Percentiles rank a stretch among this genome's conserved stretches.
Conservation (phyloP, 30 jellyfish, hydroid and myxozoan species). For the Nemopilema nomurai region DNA sequence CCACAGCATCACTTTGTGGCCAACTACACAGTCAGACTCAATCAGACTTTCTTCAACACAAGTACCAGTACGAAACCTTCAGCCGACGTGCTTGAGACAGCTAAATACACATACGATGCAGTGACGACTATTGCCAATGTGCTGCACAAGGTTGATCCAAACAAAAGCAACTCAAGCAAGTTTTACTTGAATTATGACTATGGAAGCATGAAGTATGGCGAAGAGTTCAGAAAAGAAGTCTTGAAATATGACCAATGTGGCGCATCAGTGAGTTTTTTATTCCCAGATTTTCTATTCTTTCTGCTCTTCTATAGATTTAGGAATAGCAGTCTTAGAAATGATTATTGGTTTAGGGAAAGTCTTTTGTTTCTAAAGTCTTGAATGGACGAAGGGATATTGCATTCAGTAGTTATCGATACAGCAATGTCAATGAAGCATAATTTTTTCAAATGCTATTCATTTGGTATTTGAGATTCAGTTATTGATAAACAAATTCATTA, state of each 20-base stretch:
- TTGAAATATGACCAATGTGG: slow-evolving; percentile 63
- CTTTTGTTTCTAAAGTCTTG: too few relatives aligned
- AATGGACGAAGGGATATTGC: too few relatives aligned
- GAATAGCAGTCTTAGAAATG: too few relatives aligned
- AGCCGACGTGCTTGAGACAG: slow-evolving; percentile 21
- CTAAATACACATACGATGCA: slow-evolving; percentile 70
- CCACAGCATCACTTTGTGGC: slow-evolving; percentile 41
- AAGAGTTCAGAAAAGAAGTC: slow-evolving; percentile 14
- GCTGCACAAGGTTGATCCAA: slow-evolving; percentile 43
- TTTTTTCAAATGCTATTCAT: too few relatives aligned
- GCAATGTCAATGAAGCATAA: too few relatives aligned
- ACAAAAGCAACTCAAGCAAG: slow-evolving; percentile 39
- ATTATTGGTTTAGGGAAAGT: too few relatives aligned
- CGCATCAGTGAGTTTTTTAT: slow-evolving; percentile 59
- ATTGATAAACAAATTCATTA: too few relatives aligned
- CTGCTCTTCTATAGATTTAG: not conserved
- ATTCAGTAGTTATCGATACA: too few relatives aligned
- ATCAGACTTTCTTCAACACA: slow-evolving; percentile 51
- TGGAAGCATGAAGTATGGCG: slow-evolving; percentile 60
- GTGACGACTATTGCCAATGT: slow-evolving; percentile 64
- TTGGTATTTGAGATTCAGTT: too few relatives aligned
- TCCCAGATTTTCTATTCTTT: not conserved
- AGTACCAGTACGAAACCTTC: slow-evolving; percentile 21
- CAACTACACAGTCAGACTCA: slow-evolving; percentile 11
- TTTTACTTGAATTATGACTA: slow-evolving; percentile 29